Percentiles rank a stretch among this genome's conserved stretches.
Conservation (phyloP, 2,113 vertebrate genomes). For the Clupea harengus region DNA sequence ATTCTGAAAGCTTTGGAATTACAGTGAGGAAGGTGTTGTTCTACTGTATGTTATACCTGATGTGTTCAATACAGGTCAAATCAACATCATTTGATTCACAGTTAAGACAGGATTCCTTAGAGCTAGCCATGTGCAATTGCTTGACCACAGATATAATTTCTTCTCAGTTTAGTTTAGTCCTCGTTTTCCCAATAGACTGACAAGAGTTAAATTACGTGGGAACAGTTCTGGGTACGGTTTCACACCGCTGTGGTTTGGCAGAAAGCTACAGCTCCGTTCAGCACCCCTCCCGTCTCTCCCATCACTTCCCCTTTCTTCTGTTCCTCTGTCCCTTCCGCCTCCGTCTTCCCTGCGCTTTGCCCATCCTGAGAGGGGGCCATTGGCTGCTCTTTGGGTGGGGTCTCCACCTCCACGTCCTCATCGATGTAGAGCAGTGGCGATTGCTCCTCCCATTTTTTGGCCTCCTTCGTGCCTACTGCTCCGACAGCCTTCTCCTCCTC, state of each 20-base stretch:
- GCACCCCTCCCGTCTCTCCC: not conserved
- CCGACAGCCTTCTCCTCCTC: slow-evolving; percentile 38
- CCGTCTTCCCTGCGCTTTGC: not conserved
- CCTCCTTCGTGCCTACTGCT: slow-evolving; percentile 43
- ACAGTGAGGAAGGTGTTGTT: not conserved
- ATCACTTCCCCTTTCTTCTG: not conserved
- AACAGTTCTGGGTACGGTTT: not conserved
- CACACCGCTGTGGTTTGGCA: slow-evolving; percentile 51
- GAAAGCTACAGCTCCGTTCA: slow-evolving; percentile 34
- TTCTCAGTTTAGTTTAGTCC: not conserved
- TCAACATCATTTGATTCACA: not conserved
- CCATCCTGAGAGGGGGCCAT: not conserved
- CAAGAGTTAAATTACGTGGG: not conserved
- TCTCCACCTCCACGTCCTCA: slow-evolving; percentile 30
- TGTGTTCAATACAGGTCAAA: not conserved
- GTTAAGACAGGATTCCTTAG: not conserved
- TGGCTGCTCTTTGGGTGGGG: not conserved
- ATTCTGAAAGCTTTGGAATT: not conserved
- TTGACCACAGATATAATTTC: not conserved
- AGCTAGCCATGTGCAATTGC: not conserved
- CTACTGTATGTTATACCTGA: not conserved
- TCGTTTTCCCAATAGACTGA: not conserved
- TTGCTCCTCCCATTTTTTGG: slow-evolving; percentile 45
- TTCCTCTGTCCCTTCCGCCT: not conserved
- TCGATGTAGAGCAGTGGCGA: slow-evolving; percentile 53